These are phyloP conservation scores for Chrysomela aeneicollis DNA, from an alignment of 2,888 invertebrate species.

Conservation along the genomic window DNA sequence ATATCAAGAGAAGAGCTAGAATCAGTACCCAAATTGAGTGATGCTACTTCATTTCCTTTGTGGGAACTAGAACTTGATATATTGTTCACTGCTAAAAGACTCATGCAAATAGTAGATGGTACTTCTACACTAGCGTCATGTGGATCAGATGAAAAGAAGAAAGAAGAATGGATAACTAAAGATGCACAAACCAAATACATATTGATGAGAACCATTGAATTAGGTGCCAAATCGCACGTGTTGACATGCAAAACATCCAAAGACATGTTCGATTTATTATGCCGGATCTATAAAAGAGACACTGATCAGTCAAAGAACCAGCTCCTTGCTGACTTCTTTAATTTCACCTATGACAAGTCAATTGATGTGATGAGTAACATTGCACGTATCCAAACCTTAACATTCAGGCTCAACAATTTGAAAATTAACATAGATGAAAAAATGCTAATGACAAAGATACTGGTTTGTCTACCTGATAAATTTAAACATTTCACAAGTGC, in stretches of 20 bases:
- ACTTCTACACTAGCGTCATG: not conserved
- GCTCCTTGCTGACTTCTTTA: no score
- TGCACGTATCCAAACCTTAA: slow-evolving; percentile 23
- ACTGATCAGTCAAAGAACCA: no score
- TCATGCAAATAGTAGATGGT: slow-evolving; percentile 6
- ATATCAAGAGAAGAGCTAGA: no score
- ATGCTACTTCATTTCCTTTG: no score
- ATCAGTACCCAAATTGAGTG: no score
- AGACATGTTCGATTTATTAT: no score
- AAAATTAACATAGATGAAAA: slow-evolving; percentile 26
- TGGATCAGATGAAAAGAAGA: not conserved
- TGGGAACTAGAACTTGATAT: no score
- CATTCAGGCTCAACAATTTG: slow-evolving; percentile 21
- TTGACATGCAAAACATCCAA: no score
- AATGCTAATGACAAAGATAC: slow-evolving; percentile 31
- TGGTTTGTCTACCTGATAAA: slow-evolving; percentile 51
- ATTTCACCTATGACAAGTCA: no score
- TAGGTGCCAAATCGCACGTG: not conserved
- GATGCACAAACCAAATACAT: slow-evolving; percentile 5
- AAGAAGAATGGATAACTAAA: slow-evolving; percentile 7
- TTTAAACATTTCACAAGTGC: slow-evolving; percentile 47
- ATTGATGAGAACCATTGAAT: slow-evolving; percentile 3
- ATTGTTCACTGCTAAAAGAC: no score
- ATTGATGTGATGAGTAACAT: slow-evolving; percentile 15
- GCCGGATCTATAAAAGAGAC: no score